Percentiles rank a stretch among this genome's conserved stretches.
Evolutionary conservation across 2,888 invertebrate genomes (phyloP).

Genomic region (Eupeodes latifasciatus): DNA sequence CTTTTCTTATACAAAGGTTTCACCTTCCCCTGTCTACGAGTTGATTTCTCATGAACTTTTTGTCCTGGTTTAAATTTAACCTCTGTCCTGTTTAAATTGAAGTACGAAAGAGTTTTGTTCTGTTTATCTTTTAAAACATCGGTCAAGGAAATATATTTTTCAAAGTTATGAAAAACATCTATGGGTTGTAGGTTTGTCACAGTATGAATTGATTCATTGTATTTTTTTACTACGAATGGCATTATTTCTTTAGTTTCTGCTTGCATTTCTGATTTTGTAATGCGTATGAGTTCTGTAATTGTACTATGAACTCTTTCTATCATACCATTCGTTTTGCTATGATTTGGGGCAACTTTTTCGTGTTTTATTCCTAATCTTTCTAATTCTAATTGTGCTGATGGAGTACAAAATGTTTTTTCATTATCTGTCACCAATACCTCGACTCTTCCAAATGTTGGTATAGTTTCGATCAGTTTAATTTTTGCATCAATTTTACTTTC

Average conservation of each 20-base stretch:
- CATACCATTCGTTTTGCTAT: not conserved
- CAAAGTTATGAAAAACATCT: too few relatives aligned
- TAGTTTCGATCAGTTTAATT: not conserved
- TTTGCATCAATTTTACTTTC: not conserved
- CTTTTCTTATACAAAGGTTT: too few relatives aligned
- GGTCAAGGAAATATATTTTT: too few relatives aligned
- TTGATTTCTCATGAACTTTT: too few relatives aligned
- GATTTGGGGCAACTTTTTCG: constrained; percentile 6
- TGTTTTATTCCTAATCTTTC: not conserved
- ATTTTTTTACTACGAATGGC: not conserved
- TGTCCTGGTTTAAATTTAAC: not conserved
- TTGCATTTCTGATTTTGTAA: too few relatives aligned
- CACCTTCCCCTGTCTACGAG: too few relatives aligned
- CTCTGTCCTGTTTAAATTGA: not conserved
- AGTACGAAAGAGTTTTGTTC: not conserved
- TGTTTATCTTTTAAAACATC: too few relatives aligned
- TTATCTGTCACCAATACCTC: not conserved
- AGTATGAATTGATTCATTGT: too few relatives aligned
- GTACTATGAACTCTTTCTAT: too few relatives aligned
- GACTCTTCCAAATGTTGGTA: not conserved
- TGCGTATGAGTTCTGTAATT: too few relatives aligned
- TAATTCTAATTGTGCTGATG: not conserved
- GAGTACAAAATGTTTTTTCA: not conserved
- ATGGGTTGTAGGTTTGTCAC: too few relatives aligned
- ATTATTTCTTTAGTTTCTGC: not conserved